phyloP scores from a whole-genome alignment of 2,797 vertebrate species.

The Enoplosus armatus region DNA sequence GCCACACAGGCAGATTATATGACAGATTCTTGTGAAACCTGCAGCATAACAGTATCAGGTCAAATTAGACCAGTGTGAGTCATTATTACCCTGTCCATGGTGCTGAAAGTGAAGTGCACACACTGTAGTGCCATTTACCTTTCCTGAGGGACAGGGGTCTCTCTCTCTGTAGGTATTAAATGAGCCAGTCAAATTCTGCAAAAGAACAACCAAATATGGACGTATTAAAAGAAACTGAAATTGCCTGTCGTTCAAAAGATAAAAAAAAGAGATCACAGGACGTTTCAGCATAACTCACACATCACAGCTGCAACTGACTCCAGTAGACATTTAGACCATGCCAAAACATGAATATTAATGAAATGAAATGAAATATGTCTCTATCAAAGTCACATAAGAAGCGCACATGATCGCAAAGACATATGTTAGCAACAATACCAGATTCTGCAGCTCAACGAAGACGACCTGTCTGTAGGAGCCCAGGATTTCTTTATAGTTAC shows the following conservation, averaged over 20 bases:
- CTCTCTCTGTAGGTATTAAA: conserved; percentile 63
- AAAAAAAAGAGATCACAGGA: not conserved
- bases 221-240: not conserved
- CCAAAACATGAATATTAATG: no score
- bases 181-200: conserved; percentile 81
- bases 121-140: conserved; percentile 68
- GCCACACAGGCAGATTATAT: not conserved
- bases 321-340: not conserved
- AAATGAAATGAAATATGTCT: not conserved
- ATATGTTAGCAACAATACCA: conserved; percentile 68
- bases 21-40: not conserved
- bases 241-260: not conserved
- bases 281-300: not conserved
- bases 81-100: conserved; percentile 68
- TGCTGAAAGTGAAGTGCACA: conserved; percentile 61
- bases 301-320: not conserved
- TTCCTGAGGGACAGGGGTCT: conserved; percentile 80
- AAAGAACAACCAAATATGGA: conserved; percentile 17
- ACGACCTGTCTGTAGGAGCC: conserved; percentile 79
- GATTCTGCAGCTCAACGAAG: conserved; percentile 79
- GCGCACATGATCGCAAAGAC: not conserved
- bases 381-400: not conserved
- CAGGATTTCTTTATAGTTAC: conserved; percentile 82
- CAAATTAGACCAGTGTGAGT: not conserved
- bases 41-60: not conserved